Conservation (phyloP, 2,888 invertebrate genomes). For the Pherbina coryleti region DNA sequence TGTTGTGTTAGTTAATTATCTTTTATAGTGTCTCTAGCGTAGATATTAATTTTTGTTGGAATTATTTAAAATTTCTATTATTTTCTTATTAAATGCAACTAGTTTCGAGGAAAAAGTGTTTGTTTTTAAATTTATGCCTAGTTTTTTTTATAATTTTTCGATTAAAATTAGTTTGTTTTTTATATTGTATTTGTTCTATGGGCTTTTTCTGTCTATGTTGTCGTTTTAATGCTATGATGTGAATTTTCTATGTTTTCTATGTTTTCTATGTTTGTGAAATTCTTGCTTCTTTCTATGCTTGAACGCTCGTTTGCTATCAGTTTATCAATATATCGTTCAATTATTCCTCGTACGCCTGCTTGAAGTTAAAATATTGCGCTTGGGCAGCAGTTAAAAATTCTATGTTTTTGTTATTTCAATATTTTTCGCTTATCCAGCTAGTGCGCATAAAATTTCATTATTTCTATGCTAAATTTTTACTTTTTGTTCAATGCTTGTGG, state of each 20-base stretch:
- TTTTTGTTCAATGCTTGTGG: neutral
- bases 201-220: neutral
- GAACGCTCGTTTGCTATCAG: neutral
- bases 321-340: neutral
- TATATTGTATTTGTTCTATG: neutral
- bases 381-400: constrained; percentile 5
- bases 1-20: constrained; percentile 30
- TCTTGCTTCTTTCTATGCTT: neutral
- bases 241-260: neutral
- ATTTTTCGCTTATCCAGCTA: neutral
- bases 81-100: constrained; percentile 60
- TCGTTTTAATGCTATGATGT: neutral
- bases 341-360: too few species aligned
- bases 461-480: constrained; percentile 2
- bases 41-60: constrained; percentile 47
- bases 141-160: neutral
- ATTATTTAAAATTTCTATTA: constrained; percentile 57
- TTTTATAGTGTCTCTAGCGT: constrained; percentile 42
- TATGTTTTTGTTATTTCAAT: constrained; percentile 7
- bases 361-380: neutral
- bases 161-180: neutral
- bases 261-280: neutral
- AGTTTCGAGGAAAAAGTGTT: constrained; percentile 58
- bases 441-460: constrained; percentile 1
- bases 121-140: constrained; percentile 10